Evolutionary conservation across 2,113 vertebrate genomes (phyloP).

Genomic region (Stegastes partitus): DNA sequence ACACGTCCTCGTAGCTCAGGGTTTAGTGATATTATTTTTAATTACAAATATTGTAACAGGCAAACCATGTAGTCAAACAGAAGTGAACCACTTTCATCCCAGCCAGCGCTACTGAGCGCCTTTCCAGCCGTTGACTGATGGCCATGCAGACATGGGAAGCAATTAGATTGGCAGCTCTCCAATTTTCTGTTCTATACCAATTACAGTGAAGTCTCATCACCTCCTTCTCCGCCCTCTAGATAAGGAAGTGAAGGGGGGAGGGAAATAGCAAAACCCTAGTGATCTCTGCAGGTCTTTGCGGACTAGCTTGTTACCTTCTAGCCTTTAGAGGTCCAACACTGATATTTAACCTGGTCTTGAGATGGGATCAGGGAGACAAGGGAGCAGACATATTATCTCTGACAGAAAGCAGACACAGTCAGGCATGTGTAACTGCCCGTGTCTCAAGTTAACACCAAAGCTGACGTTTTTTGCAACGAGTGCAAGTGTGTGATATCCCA

Average conservation of each 20-base stretch:
- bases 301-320: constrained; percentile 6
- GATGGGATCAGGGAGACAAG: constrained; percentile 34
- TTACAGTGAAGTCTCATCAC: constrained; percentile 54
- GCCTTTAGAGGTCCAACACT: background rate
- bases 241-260: constrained; percentile 29
- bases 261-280: constrained; percentile 7
- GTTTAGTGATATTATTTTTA: constrained; percentile 12
- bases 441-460: background rate
- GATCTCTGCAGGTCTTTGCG: constrained; percentile 46
- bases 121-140: constrained; percentile 57
- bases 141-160: constrained; percentile 37
- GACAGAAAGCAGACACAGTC: constrained; percentile 5
- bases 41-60: constrained; percentile 14
- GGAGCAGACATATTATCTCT: constrained; percentile 5
- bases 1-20: background rate
- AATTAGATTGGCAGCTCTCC: constrained; percentile 64
- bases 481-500: background rate
- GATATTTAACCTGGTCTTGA: constrained; percentile 29
- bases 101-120: constrained; percentile 34
- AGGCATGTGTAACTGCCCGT: background rate
- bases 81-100: constrained; percentile 25
- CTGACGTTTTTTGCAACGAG: background rate
- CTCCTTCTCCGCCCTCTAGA: constrained; percentile 25
- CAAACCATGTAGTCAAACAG: constrained; percentile 31
- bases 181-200: constrained; percentile 59